Evolutionary conservation across 2,797 vertebrate species (phyloP).

Genomic region (Scolopax bukidnonensis): DNA sequence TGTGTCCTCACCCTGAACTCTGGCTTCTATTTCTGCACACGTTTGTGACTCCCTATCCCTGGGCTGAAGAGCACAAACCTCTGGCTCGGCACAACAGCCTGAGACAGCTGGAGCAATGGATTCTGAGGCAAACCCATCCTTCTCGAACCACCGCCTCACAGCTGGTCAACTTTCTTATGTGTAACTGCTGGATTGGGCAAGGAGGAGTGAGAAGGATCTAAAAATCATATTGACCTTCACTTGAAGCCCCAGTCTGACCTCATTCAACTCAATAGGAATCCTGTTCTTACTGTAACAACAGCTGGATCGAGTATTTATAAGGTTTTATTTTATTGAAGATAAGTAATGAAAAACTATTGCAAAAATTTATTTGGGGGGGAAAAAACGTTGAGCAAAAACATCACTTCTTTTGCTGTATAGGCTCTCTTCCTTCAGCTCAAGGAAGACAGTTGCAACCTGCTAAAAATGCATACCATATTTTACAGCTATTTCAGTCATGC

Average conservation of each 20-base stretch:
- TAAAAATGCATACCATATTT: background rate
- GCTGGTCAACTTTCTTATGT: slow-evolving; percentile 25
- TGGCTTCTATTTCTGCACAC: slow-evolving; percentile 46
- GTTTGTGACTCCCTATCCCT: slow-evolving; percentile 19
- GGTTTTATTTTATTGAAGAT: background rate
- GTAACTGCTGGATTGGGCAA: background rate
- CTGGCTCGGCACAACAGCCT: slow-evolving; percentile 55
- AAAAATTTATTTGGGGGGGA: accelerated
- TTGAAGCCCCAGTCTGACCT: background rate
- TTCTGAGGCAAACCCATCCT: slow-evolving; percentile 23
- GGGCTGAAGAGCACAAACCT: slow-evolving; percentile 26
- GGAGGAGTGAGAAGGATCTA: background rate
- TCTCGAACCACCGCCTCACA: slow-evolving; percentile 25
- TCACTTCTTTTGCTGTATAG: background rate
- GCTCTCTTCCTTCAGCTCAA: background rate
- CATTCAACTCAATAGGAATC: background rate
- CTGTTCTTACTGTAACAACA: background rate
- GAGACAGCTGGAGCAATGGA: slow-evolving; percentile 63
- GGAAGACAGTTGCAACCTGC: background rate
- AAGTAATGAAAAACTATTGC: background rate
- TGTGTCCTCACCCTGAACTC: slow-evolving; percentile 11
- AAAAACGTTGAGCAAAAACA: background rate
- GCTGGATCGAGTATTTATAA: background rate
- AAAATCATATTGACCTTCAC: slow-evolving; percentile 4
- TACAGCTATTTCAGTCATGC: background rate